phyloP scores from a whole-genome alignment of 2,888 invertebrate genomes.

The Lycophotia porphyrea region DNA sequence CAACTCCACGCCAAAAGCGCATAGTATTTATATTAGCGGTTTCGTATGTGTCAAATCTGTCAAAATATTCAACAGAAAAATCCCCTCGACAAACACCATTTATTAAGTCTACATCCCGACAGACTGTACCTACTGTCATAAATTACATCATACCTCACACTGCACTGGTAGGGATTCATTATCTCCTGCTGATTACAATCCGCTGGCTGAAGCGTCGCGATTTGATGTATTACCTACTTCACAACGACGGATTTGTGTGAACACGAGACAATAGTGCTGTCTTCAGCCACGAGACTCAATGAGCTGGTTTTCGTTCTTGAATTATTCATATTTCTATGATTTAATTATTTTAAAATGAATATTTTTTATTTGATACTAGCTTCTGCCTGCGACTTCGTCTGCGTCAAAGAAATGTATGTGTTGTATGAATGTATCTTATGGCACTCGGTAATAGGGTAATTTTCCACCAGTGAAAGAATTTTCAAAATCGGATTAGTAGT shows the following conservation, averaged over 20 bases:
- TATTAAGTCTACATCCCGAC: background rate
- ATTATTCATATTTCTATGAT: conserved; percentile 23
- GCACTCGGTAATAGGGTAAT: too few relatives aligned
- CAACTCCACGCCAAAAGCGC: too few relatives aligned
- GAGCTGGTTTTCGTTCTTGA: conserved; percentile 20
- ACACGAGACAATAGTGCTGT: conserved; percentile 59
- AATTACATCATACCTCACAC: conserved; percentile 57
- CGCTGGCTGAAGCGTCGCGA: conserved; percentile 57
- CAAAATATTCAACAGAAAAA: background rate
- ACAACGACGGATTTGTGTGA: conserved; percentile 54
- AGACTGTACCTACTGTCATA: conserved; percentile 38
- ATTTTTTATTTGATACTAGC: background rate
- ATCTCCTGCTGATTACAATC: conserved; percentile 66
- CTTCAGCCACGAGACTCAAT: conserved; percentile 40
- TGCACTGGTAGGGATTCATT: conserved; percentile 61
- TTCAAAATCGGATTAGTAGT: too few relatives aligned
- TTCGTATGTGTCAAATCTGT: background rate
- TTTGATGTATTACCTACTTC: conserved; percentile 67
- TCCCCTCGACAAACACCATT: conserved; percentile 2
- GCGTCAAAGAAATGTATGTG: background rate
- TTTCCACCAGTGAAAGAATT: too few relatives aligned
- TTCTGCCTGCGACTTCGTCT: background rate
- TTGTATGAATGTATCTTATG: background rate
- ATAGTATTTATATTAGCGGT: too few relatives aligned
- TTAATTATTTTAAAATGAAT: conserved; percentile 4